phyloP scores from a whole-genome alignment of 1,140 invertebrate genomes.

The Paraescarpia echinospica region DNA sequence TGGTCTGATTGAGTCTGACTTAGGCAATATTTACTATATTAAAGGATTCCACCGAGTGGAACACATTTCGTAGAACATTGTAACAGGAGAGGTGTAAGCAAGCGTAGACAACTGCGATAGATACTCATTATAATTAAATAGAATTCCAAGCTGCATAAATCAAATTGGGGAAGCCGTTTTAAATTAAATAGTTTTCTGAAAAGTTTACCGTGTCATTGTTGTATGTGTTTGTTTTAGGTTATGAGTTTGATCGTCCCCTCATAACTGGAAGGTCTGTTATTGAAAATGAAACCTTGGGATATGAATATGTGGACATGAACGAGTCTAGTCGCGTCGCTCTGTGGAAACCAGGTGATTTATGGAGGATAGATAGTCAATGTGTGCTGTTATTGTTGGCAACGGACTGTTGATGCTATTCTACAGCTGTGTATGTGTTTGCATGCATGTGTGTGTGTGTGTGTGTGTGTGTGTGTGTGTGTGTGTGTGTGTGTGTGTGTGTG shows the following conservation, averaged over 20 bases:
- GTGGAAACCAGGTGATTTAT: conserved; percentile 9
- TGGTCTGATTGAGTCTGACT: too few species aligned
- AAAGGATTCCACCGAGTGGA: too few species aligned
- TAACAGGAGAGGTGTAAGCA: too few species aligned
- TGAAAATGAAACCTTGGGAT: not conserved
- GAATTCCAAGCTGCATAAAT: not conserved
- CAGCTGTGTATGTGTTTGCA: not conserved
- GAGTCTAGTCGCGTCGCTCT: conserved; percentile 4
- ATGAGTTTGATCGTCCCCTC: not conserved
- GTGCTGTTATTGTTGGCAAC: not conserved
- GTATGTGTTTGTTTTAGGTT: not conserved
- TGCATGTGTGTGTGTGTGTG: not conserved
- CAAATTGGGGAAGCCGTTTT: not conserved
- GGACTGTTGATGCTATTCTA: too few species aligned
- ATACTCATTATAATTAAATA: too few species aligned
- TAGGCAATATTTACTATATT: too few species aligned
- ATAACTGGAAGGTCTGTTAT: conserved; percentile 14
- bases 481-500: too few species aligned
- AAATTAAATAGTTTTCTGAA: not conserved
- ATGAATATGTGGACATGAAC: conserved; percentile 9
- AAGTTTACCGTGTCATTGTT: not conserved
- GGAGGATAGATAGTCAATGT: not conserved
- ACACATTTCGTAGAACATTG: too few species aligned
- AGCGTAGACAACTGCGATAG: too few species aligned
- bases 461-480: too few species aligned